Conservation (phyloP, 2,888 invertebrate genomes). For the Linnaemya tessellans region DNA sequence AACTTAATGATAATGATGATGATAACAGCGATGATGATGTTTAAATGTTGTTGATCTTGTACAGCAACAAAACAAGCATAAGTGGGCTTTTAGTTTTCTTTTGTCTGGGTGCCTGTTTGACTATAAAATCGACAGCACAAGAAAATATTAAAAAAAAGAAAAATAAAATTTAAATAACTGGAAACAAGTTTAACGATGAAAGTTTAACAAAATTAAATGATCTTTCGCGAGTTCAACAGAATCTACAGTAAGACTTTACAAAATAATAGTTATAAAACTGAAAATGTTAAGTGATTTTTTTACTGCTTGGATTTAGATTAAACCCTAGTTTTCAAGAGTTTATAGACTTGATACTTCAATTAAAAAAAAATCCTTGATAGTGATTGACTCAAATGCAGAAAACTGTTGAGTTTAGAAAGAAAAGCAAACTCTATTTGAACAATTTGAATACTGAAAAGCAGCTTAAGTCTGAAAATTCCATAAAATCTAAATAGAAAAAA, state of each 20-base stretch:
- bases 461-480: no score
- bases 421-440: no score
- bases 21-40: constrained; percentile 27
- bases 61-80: background rate
- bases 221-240: background rate
- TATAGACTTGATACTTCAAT: no score
- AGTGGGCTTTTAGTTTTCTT: constrained; percentile 15
- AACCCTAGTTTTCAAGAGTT: no score
- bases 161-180: background rate
- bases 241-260: background rate
- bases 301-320: no score
- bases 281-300: background rate
- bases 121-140: constrained; percentile 5
- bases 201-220: background rate
- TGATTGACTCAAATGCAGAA: no score
- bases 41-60: constrained; percentile 61
- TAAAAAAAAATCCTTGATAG: no score
- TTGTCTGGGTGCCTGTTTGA: background rate
- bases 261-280: background rate
- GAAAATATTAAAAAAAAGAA: background rate
- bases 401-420: no score
- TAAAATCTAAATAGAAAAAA: no score
- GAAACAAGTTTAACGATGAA: constrained; percentile 19
- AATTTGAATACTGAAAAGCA: no score
- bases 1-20: constrained; percentile 24